Base-by-base conservation (phyloP, 2,113 vertebrate species). In the Anseranas semipalmata region DNA sequence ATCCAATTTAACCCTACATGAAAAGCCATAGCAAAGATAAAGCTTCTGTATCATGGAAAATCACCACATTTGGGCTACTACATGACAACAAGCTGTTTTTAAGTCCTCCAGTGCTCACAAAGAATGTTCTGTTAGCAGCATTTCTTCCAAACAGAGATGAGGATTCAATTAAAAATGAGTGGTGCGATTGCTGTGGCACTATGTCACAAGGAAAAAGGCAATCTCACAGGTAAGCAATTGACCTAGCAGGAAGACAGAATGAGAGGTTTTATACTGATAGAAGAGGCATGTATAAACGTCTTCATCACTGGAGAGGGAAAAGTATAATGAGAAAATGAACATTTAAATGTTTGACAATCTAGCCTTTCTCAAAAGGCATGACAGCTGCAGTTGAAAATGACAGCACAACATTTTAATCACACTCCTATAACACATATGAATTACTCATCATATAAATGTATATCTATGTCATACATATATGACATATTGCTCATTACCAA, bases 111-210 rank as follows among this genome's bases (percentile, higher is more conserved):
- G 6, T 58, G 7, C 3, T 62, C 27, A 65, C 12, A 41, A 24
- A 71, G 52, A 62, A 53, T 30, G 14, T 27, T 7, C 8, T 35
- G 4, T 53, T 45, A 39, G 5, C 27, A 58, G 21, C 0, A 1
- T 4, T 22, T 58, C 66, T 72, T 59, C 25, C 24, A 72, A 10
- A 65, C 25, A 80, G 70, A 46, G 15, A 28, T 14, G 6, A 71
- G 30, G 18, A 62, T 58, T 70, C 33, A 56, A 7, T n/a, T n/a
- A 52, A 17, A 66, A 18, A 86, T 41, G 10, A 82, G 15, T 32
- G 11, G 6, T 20, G 14, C 1, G 19, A 24, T 9, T 89, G 12
- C 24, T 72, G 35, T 41, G 15, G 27, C 52, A 53, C 10, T 35
- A 4, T 37, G 12, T 79, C 46, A 68, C 24, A 72, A 82, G 28